Conservation (phyloP, 2,797 vertebrate genomes). For the Spea hammondii region DNA sequence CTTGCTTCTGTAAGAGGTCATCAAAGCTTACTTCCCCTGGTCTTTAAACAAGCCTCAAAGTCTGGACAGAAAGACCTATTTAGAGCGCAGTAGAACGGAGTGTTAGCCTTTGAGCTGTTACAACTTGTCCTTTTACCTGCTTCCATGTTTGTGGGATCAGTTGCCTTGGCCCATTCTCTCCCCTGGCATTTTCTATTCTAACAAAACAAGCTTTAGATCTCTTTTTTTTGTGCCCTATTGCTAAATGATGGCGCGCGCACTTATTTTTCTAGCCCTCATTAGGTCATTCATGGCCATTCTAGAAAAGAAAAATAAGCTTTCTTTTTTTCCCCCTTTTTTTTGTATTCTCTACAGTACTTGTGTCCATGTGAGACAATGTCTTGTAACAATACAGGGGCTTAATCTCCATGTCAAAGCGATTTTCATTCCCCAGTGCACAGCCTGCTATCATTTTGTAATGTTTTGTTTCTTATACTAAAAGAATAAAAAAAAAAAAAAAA, state of each 20-base stretch:
- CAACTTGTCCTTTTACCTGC: constrained; percentile 70
- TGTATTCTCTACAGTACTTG: constrained; percentile 76
- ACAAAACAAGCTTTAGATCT: constrained; percentile 81
- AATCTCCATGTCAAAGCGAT: constrained; percentile 99
- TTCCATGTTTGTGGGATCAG: constrained; percentile 77
- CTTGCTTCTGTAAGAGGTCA: constrained; percentile 19
- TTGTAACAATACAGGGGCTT: constrained; percentile 93
- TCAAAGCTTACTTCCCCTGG: not conserved
- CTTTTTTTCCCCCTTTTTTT: constrained; percentile 67
- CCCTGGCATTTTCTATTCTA: constrained; percentile 75
- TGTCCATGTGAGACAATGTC: constrained; percentile 94
- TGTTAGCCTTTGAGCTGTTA: constrained; percentile 60
- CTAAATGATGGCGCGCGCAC: constrained; percentile 91
- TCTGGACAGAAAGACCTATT: not conserved
- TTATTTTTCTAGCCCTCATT: constrained; percentile 89
- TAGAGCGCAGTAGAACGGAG: constrained; percentile 46
- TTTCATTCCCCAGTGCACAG: constrained; percentile 95
- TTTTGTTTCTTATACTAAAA: constrained; percentile 98
- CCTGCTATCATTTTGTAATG: constrained; percentile 96
- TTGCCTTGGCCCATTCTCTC: constrained; percentile 76
- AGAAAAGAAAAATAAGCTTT: constrained; percentile 78
- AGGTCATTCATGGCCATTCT: constrained; percentile 90
- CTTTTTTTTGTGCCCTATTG: constrained; percentile 79
- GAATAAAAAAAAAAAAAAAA: constrained; percentile 77
- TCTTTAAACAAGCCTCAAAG: not conserved